Evolutionary conservation across 2,113 vertebrate genomes (phyloP), one percentile per base, ranked within the genome.

Genomic region (Picathartes gymnocephalus): DNA sequence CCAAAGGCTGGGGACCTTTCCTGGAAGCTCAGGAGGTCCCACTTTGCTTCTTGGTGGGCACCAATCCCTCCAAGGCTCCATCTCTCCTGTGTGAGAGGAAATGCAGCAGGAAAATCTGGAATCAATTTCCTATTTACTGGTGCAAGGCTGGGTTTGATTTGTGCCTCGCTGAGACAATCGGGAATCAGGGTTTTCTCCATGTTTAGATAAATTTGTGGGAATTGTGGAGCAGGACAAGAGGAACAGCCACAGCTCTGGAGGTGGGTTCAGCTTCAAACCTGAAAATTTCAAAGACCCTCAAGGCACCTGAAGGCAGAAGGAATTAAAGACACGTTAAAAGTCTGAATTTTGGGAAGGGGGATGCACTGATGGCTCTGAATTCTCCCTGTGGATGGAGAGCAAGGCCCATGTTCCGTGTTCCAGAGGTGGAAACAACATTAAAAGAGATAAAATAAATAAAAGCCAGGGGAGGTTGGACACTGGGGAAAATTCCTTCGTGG

Each of bases 341-440:
- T 3, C 30, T 22, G 48, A 2, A 6, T 2, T 40, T 23, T 22
- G 80, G 86, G 47, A 66, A 60, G 21, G 40, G 10, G 8, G 2
- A 0, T 3, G 39, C 27, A 2, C 22, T 14, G 60, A 6, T 10
- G 7, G 11, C 30, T 40, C 50, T 18, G 51, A 23, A 33, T 9
- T 30, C 18, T 5, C 17, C 45, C 6, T 19, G 7, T 2, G 58
- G 30, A 22, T 64, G 74, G 50, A 58, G 35, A 24, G 30, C 40
- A 5, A 39, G 11, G n/a, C 9, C n/a, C 51, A 20, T 0, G n/a
- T 8, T 17, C 10, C 2, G 40, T 8, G 8, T 14, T 71, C 28
- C 39, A 10, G 3, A 5, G 0, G 1, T 5, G 15, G 45, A 37
- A n/a, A 2, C 9, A 28, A 33, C 53, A 35, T 4, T 25, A 56